Evolutionary conservation across 1,140 invertebrate genomes (phyloP).

Genomic region (Charaxes varanes): DNA sequence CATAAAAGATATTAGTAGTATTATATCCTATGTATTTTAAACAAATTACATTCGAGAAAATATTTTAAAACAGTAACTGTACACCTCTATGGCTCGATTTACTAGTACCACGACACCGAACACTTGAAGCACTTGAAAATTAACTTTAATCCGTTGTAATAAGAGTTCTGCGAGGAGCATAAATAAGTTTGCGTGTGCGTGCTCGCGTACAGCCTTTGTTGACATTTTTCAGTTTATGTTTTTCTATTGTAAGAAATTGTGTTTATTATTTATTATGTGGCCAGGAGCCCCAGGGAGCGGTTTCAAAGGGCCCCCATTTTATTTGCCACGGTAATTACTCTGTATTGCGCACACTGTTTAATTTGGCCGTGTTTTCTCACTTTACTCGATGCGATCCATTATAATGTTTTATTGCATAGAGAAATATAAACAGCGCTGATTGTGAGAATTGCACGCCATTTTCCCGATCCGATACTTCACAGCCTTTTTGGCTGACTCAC

Average conservation of each 20-base stretch:
- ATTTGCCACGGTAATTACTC: slow-evolving; percentile 40
- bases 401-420: slow-evolving; percentile 8
- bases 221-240: slow-evolving; percentile 54
- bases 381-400: slow-evolving; percentile 4
- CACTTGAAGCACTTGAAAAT: slow-evolving; percentile 6
- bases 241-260: slow-evolving; percentile 55
- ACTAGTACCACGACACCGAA: slow-evolving; percentile 17
- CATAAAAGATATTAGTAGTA: too few relatives aligned
- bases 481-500: too few relatives aligned
- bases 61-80: slow-evolving; percentile 36
- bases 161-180: slow-evolving; percentile 9
- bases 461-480: too few relatives aligned
- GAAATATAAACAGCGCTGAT: not conserved
- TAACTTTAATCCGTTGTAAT: slow-evolving; percentile 7
- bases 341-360: slow-evolving; percentile 29
- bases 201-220: slow-evolving; percentile 30
- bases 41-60: slow-evolving; percentile 44
- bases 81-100: slow-evolving; percentile 26
- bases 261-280: slow-evolving; percentile 50
- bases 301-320: slow-evolving; percentile 19
- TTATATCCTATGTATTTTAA: too few relatives aligned
- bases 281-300: slow-evolving; percentile 7
- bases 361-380: slow-evolving; percentile 22
- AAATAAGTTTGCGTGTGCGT: slow-evolving; percentile 21
- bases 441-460: slow-evolving; percentile 2